Conservation (phyloP, 2,797 vertebrate species). For the Silurus aristotelis region DNA sequence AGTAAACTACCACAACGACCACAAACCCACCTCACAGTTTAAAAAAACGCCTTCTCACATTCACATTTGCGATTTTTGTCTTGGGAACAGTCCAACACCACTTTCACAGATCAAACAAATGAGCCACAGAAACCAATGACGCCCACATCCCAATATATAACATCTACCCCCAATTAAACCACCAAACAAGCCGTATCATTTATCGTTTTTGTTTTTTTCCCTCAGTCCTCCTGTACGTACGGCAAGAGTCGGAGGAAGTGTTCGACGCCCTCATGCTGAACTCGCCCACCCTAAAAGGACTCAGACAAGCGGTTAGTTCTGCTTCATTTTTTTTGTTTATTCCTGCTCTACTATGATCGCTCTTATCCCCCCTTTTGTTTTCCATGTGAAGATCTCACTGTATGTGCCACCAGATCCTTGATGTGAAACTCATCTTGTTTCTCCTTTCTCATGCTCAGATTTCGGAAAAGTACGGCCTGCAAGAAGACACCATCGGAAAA, state of each 20-base stretch:
- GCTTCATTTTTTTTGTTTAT: neutral
- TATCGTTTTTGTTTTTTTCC: neutral
- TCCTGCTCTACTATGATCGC: neutral
- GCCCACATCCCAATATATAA: neutral
- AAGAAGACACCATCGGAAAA: slow-evolving; percentile 91
- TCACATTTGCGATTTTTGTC: neutral
- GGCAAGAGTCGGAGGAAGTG: slow-evolving; percentile 86
- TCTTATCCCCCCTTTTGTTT: neutral
- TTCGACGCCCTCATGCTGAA: slow-evolving; percentile 96
- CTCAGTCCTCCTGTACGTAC: slow-evolving; percentile 90
- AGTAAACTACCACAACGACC: neutral
- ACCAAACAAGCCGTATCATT: neutral
- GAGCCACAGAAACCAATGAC: neutral
- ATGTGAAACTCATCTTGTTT: slow-evolving; percentile 50
- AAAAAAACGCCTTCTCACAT: too few relatives aligned
- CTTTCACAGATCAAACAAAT: neutral
- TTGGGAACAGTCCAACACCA: neutral
- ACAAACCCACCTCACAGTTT: neutral
- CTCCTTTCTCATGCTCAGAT: slow-evolving; percentile 78
- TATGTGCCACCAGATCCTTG: slow-evolving; percentile 6
- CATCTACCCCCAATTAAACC: neutral
- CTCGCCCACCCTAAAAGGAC: slow-evolving; percentile 87
- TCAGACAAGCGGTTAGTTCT: slow-evolving; percentile 87
- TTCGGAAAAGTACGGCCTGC: slow-evolving; percentile 94
- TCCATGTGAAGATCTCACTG: slow-evolving; percentile 3